A percentile compares a stretch with the other conserved stretches of the same genome.
Conservation (phyloP, 2,797 vertebrate genomes). For the Phalloptychus januarius region DNA sequence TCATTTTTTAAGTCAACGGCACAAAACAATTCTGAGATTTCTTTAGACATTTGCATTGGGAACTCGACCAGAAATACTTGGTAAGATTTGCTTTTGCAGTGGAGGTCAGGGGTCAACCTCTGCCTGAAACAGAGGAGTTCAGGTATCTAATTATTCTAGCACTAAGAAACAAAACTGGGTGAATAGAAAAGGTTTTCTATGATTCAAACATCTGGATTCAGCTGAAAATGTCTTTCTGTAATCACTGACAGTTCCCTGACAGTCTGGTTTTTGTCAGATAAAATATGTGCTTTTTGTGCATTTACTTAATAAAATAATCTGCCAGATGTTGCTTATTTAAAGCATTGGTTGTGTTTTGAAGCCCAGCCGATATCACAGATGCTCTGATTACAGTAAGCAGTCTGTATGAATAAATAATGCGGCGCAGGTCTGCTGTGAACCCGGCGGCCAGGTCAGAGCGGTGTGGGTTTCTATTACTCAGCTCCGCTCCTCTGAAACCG, state of each 20-base stretch:
- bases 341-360: not conserved
- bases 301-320: not conserved
- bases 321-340: not conserved
- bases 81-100: not conserved
- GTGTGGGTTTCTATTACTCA: conserved; percentile 9
- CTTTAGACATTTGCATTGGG: too few species aligned
- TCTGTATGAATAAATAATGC: not conserved
- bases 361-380: not conserved
- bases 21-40: not conserved
- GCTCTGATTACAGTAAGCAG: not conserved
- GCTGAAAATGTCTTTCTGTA: not conserved
- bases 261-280: not conserved
- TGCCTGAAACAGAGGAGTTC: not conserved
- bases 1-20: not conserved
- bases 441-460: conserved; percentile 15
- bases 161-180: not conserved
- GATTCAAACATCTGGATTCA: not conserved
- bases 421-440: conserved; percentile 25
- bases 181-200: not conserved
- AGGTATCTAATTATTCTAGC: not conserved
- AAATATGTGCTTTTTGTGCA: not conserved
- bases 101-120: not conserved
- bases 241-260: not conserved
- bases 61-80: not conserved
- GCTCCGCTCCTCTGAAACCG: conserved; percentile 53